phyloP scores from a whole-genome alignment of 2,888 invertebrate genomes.

The Stenolophus ochropezus region DNA sequence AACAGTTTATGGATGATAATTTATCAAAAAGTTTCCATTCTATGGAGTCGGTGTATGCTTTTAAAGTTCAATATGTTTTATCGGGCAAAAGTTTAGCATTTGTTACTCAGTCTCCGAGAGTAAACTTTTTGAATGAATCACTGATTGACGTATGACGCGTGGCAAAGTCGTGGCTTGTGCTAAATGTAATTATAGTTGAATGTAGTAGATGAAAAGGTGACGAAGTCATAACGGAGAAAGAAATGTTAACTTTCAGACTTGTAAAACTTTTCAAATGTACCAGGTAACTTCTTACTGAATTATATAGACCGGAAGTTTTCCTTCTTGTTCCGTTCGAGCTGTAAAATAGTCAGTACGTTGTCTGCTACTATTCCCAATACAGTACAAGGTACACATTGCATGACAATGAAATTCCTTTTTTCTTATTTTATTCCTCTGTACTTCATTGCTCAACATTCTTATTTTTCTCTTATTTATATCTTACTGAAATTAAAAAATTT shows the following conservation, averaged over 20 bases:
- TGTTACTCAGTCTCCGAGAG: neutral
- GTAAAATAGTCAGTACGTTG: slow-evolving; percentile 42
- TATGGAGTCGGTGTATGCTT: slow-evolving; percentile 14
- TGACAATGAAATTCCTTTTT: too few species aligned
- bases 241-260: slow-evolving; percentile 52
- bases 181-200: slow-evolving; percentile 59
- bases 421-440: too few species aligned
- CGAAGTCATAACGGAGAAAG: slow-evolving; percentile 55
- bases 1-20: slow-evolving; percentile 22
- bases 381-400: neutral
- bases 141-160: slow-evolving; percentile 55
- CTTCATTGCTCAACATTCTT: too few species aligned
- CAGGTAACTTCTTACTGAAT: slow-evolving; percentile 59
- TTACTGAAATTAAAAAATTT: too few species aligned
- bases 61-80: slow-evolving; percentile 41
- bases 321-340: slow-evolving; percentile 34
- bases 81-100: slow-evolving; percentile 35
- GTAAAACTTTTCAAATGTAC: slow-evolving; percentile 55
- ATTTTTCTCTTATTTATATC: too few species aligned
- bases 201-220: slow-evolving; percentile 53
- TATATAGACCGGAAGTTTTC: slow-evolving; percentile 57
- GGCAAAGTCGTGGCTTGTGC: slow-evolving; percentile 11
- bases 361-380: neutral
- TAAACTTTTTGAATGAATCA: slow-evolving; percentile 52
- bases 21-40: slow-evolving; percentile 34